A percentile compares a stretch with the other conserved stretches of the same genome.
phyloP scores from a whole-genome alignment of 1,140 invertebrate genomes.

The Ostrea denselamellosa region DNA sequence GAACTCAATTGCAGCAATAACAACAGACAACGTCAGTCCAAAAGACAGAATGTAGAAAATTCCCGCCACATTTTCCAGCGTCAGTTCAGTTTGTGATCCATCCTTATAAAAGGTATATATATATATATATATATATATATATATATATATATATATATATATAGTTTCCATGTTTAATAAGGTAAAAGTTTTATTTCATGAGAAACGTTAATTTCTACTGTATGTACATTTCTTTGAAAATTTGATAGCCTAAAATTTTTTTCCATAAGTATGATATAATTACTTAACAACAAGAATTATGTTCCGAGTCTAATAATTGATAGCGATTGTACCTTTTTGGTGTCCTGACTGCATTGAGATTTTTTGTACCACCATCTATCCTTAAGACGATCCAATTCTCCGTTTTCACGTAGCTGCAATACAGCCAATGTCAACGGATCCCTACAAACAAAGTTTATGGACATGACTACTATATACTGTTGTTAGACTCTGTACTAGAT shows the following conservation, averaged over 20 bases:
- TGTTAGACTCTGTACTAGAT: background rate
- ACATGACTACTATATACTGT: background rate
- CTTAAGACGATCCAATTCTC: constrained; percentile 94
- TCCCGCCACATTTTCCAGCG: constrained; percentile 98
- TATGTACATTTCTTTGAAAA: too few species aligned
- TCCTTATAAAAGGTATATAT: constrained; percentile 82
- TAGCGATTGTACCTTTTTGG: constrained; percentile 54
- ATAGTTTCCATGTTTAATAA: too few species aligned
- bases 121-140: constrained; percentile 22
- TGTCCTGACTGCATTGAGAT: constrained; percentile 84
- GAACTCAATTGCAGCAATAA: constrained; percentile 94
- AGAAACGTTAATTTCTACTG: too few species aligned
- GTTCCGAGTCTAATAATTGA: too few species aligned
- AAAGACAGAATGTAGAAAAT: constrained; percentile 99
- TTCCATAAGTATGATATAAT: too few species aligned
- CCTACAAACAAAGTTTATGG: constrained; percentile 57
- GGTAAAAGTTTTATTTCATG: too few species aligned
- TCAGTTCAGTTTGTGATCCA: constrained; percentile 91
- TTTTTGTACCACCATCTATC: constrained; percentile 99
- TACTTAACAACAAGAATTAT: too few species aligned
- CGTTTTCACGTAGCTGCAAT: constrained; percentile 93
- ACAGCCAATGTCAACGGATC: constrained; percentile 86
- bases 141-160: too few species aligned
- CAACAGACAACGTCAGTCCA: constrained; percentile 91
- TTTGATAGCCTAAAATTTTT: too few species aligned